Percentiles rank a stretch among this genome's conserved stretches.
Conservation (phyloP, 2,113 vertebrate species). For the Onychostoma macrolepis region DNA sequence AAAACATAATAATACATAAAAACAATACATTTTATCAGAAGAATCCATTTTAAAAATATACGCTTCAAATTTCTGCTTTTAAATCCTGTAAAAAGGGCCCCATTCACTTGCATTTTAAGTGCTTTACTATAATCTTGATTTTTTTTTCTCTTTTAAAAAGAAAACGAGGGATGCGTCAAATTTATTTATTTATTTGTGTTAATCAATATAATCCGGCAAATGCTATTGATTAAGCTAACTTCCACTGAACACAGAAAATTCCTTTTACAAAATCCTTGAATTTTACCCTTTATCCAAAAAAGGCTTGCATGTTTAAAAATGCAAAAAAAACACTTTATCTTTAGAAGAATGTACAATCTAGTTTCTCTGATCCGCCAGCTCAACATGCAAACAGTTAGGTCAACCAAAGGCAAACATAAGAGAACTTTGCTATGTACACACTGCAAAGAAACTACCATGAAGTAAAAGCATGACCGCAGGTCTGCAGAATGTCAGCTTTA, state of each 20-base stretch:
- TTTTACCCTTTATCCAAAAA: not conserved
- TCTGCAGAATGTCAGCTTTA: slow-evolving; percentile 71
- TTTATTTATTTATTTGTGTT: not conserved
- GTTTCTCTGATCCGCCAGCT: slow-evolving; percentile 16
- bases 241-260: not conserved
- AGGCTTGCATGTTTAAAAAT: not conserved
- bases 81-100: no score
- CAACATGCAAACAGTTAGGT: slow-evolving; percentile 55
- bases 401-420: slow-evolving; percentile 74
- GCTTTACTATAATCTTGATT: not conserved
- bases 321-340: not conserved
- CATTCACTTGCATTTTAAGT: not conserved
- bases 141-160: not conserved
- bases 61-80: not conserved
- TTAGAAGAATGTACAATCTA: not conserved
- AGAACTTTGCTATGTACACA: slow-evolving; percentile 69
- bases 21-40: not conserved
- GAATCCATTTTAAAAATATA: not conserved
- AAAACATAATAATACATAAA: not conserved
- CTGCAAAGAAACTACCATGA: slow-evolving; percentile 71
- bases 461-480: slow-evolving; percentile 66
- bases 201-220: not conserved
- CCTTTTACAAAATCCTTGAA: not conserved
- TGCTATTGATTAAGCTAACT: not conserved
- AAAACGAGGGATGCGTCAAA: not conserved